These are phyloP conservation scores for Brassicogethes aeneus DNA, from an alignment of 2,888 invertebrate species.

Conservation along the genomic window DNA sequence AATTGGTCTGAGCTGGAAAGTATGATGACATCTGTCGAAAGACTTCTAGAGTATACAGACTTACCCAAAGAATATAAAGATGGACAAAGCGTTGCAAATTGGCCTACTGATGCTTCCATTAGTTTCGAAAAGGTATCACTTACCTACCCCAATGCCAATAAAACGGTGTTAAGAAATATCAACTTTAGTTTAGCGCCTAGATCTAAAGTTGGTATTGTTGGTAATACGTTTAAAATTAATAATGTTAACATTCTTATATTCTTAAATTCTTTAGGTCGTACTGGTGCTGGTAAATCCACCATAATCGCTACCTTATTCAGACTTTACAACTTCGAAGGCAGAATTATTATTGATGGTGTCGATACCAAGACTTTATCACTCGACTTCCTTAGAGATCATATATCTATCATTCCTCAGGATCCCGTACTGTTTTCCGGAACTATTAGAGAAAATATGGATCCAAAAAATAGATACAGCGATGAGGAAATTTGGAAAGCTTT, in stretches of 20 bases:
- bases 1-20: constrained; percentile 77
- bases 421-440: constrained; percentile 47
- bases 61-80: constrained; percentile 36
- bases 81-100: constrained; percentile 44
- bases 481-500: constrained; percentile 28
- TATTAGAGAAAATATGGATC: constrained; percentile 40
- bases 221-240: too few relatives aligned
- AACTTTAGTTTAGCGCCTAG: constrained; percentile 57
- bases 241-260: too few relatives aligned
- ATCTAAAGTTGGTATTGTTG: constrained; percentile 70
- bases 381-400: constrained; percentile 37
- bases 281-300: constrained; percentile 79
- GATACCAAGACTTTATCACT: constrained; percentile 40
- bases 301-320: constrained; percentile 68
- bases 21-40: constrained; percentile 83
- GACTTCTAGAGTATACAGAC: constrained; percentile 47
- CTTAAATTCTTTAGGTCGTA: too few relatives aligned
- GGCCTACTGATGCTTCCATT: constrained; percentile 63
- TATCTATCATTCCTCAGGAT: constrained; percentile 47
- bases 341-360: constrained; percentile 45
- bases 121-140: constrained; percentile 54
- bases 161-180: constrained; percentile 60
- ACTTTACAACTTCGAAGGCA: constrained; percentile 67
- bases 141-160: constrained; percentile 57
- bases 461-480: constrained; percentile 23